Evolutionary conservation across 2,113 vertebrate species (phyloP).

Genomic region (Fregata magnificens): DNA sequence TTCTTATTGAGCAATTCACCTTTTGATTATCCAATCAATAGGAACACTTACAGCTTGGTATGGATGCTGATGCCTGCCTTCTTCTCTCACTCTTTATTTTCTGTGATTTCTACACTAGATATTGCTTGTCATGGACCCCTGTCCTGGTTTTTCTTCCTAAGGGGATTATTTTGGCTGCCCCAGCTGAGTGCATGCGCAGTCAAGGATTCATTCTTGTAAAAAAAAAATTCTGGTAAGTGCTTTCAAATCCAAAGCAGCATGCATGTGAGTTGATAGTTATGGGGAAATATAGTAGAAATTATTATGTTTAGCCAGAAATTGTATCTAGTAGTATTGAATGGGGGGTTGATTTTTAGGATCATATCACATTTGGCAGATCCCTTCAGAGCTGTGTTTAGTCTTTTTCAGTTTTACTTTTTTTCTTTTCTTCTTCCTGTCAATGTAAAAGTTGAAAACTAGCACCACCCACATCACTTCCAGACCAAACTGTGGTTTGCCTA

Average conservation of each 20-base stretch:
- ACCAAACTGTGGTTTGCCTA: background rate
- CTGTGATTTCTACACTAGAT: constrained; percentile 45
- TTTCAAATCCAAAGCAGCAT: constrained; percentile 69
- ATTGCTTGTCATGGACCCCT: constrained; percentile 68
- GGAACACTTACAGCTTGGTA: background rate
- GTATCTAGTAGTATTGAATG: background rate
- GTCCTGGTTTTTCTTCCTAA: constrained; percentile 66
- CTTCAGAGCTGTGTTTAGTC: background rate
- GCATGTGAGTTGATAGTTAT: background rate
- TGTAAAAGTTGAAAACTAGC: background rate
- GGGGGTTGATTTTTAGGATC: background rate
- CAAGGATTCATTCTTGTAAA: constrained; percentile 80
- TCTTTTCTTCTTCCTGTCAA: background rate
- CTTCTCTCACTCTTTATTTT: background rate
- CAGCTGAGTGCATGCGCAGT: constrained; percentile 73
- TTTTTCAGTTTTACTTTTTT: background rate
- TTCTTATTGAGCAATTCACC: background rate
- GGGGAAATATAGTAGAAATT: background rate
- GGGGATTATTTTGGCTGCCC: constrained; percentile 75
- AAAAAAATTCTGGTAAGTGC: constrained; percentile 78
- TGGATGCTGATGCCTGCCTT: constrained; percentile 51
- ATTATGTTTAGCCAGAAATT: background rate
- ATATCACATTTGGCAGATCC: background rate
- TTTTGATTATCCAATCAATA: constrained; percentile 16
- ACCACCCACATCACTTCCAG: background rate